Percentiles rank a stretch among this genome's conserved stretches.
phyloP scores from a whole-genome alignment of 2,888 invertebrate genomes.

The Tupiocoris notatus region DNA sequence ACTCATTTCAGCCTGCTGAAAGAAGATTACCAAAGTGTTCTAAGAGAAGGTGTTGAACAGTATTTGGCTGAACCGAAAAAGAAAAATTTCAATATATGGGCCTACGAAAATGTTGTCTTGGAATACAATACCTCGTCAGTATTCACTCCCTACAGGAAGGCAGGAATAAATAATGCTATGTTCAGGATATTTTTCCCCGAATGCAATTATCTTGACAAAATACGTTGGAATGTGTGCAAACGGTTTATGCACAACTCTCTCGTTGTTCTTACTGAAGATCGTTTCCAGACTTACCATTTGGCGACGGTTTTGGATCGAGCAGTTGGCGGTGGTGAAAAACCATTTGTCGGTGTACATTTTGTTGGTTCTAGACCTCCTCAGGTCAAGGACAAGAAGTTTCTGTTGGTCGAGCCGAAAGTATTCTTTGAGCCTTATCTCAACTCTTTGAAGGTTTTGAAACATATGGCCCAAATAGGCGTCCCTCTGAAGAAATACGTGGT shows the following conservation, averaged over 20 bases:
- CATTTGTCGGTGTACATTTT: constrained; percentile 46
- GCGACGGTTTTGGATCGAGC: constrained; percentile 65
- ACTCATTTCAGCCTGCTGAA: constrained; percentile 74
- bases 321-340: constrained; percentile 46
- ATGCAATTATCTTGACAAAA: constrained; percentile 50
- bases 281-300: constrained; percentile 67
- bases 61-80: constrained; percentile 26
- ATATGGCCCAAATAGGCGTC: constrained; percentile 59
- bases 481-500: constrained; percentile 71
- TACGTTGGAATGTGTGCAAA: constrained; percentile 59
- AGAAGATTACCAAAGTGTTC: constrained; percentile 75
- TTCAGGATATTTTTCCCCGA: constrained; percentile 49
- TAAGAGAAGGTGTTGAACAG: constrained; percentile 62
- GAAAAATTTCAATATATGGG: constrained; percentile 57
- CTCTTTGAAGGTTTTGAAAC: constrained; percentile 68
- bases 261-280: constrained; percentile 67
- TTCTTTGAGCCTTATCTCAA: constrained; percentile 81
- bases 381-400: constrained; percentile 55
- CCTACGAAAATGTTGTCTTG: constrained; percentile 56
- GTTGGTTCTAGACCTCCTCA: constrained; percentile 53
- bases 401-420: constrained; percentile 74
- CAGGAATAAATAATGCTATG: neutral
- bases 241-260: constrained; percentile 71
- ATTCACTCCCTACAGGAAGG: no score
- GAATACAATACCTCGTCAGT: no score